phyloP scores from a whole-genome alignment of 2,888 invertebrate genomes.

The Ditula angustiorana region DNA sequence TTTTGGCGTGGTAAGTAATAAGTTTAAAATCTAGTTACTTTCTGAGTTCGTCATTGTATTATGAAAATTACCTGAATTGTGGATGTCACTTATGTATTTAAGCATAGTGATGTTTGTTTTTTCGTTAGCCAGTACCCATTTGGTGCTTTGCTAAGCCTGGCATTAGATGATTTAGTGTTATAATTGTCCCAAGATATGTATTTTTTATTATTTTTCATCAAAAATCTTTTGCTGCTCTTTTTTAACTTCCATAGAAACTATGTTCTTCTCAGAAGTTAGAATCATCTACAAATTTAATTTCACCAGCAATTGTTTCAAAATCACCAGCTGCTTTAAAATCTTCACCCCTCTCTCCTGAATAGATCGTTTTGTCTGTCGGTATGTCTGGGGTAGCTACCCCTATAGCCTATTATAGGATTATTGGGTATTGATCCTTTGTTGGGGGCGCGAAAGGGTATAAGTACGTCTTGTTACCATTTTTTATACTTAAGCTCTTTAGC shows the following conservation, averaged over 20 bases:
- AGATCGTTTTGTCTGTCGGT: slow-evolving; percentile 50
- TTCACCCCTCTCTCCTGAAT: slow-evolving; percentile 63
- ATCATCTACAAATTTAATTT: not conserved
- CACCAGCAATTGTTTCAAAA: slow-evolving; percentile 50
- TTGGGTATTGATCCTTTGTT: slow-evolving; percentile 81
- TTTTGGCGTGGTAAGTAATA: too few species aligned
- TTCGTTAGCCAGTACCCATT: too few species aligned
- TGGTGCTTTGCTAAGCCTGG: too few species aligned
- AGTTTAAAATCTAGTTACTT: too few species aligned
- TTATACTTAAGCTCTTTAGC: slow-evolving; percentile 40
- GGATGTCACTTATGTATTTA: too few species aligned
- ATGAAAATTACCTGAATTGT: too few species aligned
- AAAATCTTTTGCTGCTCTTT: not conserved
- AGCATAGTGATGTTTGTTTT: too few species aligned
- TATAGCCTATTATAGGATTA: slow-evolving; percentile 77
- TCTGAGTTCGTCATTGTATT: too few species aligned
- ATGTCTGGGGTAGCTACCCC: slow-evolving; percentile 35
- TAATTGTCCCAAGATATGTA: too few species aligned
- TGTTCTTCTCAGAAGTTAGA: not conserved
- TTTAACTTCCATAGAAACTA: not conserved
- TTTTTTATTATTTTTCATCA: not conserved
- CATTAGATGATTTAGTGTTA: too few species aligned
- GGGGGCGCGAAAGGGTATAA: slow-evolving; percentile 77
- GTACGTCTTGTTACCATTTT: slow-evolving; percentile 65
- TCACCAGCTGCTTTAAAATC: slow-evolving; percentile 62